phyloP scores from a whole-genome alignment of 2,797 vertebrate genomes.

The Paguma larvata region DNA sequence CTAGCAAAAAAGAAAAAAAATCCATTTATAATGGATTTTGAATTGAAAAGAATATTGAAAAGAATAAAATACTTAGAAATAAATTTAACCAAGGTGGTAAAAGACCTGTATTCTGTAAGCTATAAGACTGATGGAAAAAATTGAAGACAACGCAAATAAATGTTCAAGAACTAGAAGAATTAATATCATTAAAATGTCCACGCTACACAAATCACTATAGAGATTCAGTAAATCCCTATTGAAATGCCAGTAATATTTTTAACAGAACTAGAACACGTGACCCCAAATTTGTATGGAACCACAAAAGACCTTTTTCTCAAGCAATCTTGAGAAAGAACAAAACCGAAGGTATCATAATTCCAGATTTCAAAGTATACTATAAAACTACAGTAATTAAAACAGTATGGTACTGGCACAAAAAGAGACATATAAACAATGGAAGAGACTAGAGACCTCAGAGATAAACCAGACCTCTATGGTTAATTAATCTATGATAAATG shows the following conservation, averaged over 20 bases:
- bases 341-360: background rate
- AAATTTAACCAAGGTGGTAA: background rate
- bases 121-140: background rate
- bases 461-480: background rate
- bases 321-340: background rate
- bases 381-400: background rate
- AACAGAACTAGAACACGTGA: background rate
- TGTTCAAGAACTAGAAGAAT: background rate
- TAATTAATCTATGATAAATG: background rate
- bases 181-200: background rate
- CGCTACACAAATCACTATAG: background rate
- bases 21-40: background rate
- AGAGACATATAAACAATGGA: background rate
- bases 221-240: background rate
- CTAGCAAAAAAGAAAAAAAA: background rate
- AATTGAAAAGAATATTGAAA: background rate
- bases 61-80: background rate
- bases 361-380: background rate
- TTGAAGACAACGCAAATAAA: background rate
- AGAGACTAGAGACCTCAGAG: background rate
- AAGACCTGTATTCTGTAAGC: background rate
- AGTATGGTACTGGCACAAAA: background rate
- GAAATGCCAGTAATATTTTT: background rate
- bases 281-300: background rate
- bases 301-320: background rate